Base-by-base conservation (phyloP, 2,888 invertebrate genomes). In the Vanessa cardui region DNA sequence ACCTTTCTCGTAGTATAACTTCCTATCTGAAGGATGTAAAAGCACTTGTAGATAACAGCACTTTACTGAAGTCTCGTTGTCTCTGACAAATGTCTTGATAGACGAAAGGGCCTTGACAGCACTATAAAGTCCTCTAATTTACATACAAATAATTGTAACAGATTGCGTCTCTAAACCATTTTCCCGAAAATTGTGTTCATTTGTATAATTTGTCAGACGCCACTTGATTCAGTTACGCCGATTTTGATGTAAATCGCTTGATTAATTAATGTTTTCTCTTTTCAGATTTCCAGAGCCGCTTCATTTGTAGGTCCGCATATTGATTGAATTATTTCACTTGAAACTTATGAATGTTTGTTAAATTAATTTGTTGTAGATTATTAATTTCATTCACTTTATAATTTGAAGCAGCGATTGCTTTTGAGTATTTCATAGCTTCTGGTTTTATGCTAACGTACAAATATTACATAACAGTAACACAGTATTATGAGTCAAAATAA, bases 71-170 rank as follows among this genome's bases (percentile, higher is more conserved):
- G 70, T 66, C 62, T 68, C 68, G 45, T 71, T 65, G 70, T 68
- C 70, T 63, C 47, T 62, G 70, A 72, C 69, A 72, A 72, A 71
- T 66, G 70, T 63, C 66, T 59, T 67, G 70, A 72, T 73, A 71
- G 69, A 71, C 59, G 68, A 70, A 71, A 70, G 64, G 69, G 56
- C 68, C 44, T 67, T 68, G 74, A 72, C 77, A 78, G 78, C 77
- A 79, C 79, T 81, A 63, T 60, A 76, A 83, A 84, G 79, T 81
- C 81, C 77, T 78, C 80, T 83, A 82, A 89, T 89, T 87, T 89
- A 82, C 87, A 89, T 89, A 83, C 84, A 88, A 88, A 89, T 89
- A 89, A 88, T 86, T 84, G 85, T 84, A 87, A 83, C 87, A 88
- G 86, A 87, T 88, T 87, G 87, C 81, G 80, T 79, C 77, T 75